Evolutionary conservation across 2,797 vertebrate species (phyloP).

Genomic region (Sebastes nivosus): DNA sequence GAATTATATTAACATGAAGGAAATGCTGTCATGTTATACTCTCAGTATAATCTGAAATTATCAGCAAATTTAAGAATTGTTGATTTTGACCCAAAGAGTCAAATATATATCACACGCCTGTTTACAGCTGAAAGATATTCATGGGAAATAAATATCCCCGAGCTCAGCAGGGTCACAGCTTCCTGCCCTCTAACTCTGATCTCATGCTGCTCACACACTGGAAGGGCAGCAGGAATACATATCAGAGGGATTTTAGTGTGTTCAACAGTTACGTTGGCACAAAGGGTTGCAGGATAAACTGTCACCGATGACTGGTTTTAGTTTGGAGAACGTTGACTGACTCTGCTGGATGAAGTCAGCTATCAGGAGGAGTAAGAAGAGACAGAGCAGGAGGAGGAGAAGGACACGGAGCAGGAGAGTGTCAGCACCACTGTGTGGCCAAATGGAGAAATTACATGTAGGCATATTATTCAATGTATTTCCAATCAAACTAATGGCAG

Average conservation of each 20-base stretch:
- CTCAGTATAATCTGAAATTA: background rate
- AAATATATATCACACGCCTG: background rate
- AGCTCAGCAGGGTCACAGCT: background rate
- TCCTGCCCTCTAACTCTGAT: background rate
- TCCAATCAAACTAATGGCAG: background rate
- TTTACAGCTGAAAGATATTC: background rate
- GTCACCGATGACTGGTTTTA: background rate
- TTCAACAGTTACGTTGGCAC: background rate
- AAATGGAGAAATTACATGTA: background rate
- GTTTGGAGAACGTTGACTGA: background rate
- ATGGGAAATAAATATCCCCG: background rate
- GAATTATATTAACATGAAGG: too few species aligned
- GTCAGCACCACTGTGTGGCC: constrained; percentile 56
- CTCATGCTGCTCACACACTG: background rate
- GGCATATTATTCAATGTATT: background rate
- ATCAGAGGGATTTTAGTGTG: background rate
- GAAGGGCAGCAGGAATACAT: background rate
- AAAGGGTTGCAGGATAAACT: background rate
- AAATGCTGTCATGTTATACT: background rate
- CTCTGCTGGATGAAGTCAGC: background rate
- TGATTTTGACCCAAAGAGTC: too few species aligned
- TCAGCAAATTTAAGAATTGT: background rate
- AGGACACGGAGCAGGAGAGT: background rate
- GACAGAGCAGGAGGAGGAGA: background rate
- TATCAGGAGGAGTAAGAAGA: background rate